Base-by-base conservation (phyloP, 2,113 vertebrate genomes). In the Desmodus rotundus region DNA sequence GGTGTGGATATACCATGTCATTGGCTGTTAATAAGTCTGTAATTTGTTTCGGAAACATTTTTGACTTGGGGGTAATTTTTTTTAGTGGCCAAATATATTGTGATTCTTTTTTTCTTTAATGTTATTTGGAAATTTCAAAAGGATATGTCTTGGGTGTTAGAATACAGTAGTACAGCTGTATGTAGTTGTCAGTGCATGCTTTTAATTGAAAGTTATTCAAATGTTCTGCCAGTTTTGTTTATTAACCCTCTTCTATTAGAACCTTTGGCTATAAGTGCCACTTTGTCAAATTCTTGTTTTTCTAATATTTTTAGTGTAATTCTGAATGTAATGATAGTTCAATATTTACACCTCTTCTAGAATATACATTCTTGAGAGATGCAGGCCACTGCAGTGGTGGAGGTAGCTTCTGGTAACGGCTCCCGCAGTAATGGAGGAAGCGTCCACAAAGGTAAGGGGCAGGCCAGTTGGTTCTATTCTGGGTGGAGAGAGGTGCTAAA, bases 281-380 rank as follows among this genome's bases (percentile, higher is more conserved):
- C 36, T 93, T 65, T 54, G n/a, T 84, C 67, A 80, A 72, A 24
- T 82, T 90, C 24, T 89, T 76, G 2, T 63, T 54, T 94, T 77
- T 92, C 43, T 95, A 56, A 41, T 76, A 65, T 72, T 67, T 61
- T 94, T 17, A 9, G 70, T 68, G 33, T 19, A 41, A 14, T 81
- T 5, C 20, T 10, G 41, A 54, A 8, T 89, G 19, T 89, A 50
- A 58, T 88, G 82, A 89, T 73, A 70, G 83, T 54, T 96, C 4
- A 63, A 2, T 93, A 41, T 91, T 97, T 91, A 20, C 70, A 22
- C 47, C 24, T 94, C 67, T 96, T 95, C 61, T 94, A 97, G 95
- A 78, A 6, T 63, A 45, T n/a, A 63, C 31, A 50, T 73, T 65
- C n/a, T 74, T 86, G 36, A 78, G 80, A 19, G 77, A 95, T 96